Evolutionary conservation across 2,888 invertebrate genomes (phyloP), one percentile per base, ranked within the genome.

Genomic region (Mallateleia sp.): DNA sequence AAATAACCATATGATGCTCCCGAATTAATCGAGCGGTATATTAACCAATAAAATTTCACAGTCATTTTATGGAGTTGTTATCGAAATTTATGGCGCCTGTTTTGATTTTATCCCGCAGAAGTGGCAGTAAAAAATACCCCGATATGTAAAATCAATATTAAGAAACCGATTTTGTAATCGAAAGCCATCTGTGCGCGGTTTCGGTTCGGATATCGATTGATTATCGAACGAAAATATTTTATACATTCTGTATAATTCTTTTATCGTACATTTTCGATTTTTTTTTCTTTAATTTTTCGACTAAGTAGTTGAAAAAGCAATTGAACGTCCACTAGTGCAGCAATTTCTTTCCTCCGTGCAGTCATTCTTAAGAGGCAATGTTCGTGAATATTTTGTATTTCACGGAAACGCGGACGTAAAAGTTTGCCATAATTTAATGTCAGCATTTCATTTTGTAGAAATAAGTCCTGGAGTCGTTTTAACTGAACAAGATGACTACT

Each of bases 81-180:
- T 64, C 62, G 71, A 77, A 77, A 83, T 77, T 71, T 83, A 83
- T 83, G 83, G 47, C 47, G 71, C 69, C 60, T 83, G 83, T 83
- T 83, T 83, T 83, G 83, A 83, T 83, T 83, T 83, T 71, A 83
- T 77, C 71, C 47, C 38, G 45, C 71, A 15, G 32, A 77, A 69
- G 60, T 20, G 62, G 69, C 74, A 24, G 54, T 69, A 83, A 83
- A 75, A 83, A 77, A 54, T 54, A 47, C 54, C 75, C 52, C 69
- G 32, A 4, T 25, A 64, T 77, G 62, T 69, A 83, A 83, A 83
- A 83, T 83, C 81, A 60, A 75, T 82, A 82, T 9, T 50, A 67
- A 60, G 60, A 20, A 72, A 34, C 58, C 66, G 54, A 80, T 72
- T 72, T 67, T 50, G 64, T 42, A 47, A 66, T 56, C 64, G 64